Conservation (phyloP, 2,888 invertebrate genomes). For the Brenthis daphne region DNA sequence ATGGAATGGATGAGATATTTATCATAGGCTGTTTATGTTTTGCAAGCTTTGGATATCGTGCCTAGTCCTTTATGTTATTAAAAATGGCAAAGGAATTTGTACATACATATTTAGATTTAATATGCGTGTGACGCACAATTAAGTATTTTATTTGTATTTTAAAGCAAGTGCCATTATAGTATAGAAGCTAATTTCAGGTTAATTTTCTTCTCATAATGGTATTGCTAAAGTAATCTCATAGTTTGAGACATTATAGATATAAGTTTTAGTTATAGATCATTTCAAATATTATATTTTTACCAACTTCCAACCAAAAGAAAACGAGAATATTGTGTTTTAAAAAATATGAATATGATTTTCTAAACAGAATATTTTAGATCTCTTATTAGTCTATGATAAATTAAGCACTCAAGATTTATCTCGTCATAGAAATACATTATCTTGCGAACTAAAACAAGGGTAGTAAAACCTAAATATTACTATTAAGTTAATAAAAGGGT, state of each 20-base stretch:
- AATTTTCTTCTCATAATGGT: slow-evolving; percentile 54
- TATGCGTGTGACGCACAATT: slow-evolving; percentile 64
- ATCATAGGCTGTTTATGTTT: slow-evolving; percentile 26
- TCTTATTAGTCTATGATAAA: neutral
- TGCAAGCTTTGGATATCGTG: slow-evolving; percentile 4
- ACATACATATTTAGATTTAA: slow-evolving; percentile 55
- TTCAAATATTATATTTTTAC: slow-evolving; percentile 3
- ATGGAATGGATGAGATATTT: slow-evolving; percentile 43
- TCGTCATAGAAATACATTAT: no score
- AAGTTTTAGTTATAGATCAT: slow-evolving; percentile 30
- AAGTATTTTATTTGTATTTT: slow-evolving; percentile 52
- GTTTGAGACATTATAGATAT: slow-evolving; percentile 32
- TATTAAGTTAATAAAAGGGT: slow-evolving; percentile 6
- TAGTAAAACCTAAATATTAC: neutral
- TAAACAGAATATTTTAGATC: slow-evolving; percentile 20
- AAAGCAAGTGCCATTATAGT: slow-evolving; percentile 63
- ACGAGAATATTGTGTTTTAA: neutral
- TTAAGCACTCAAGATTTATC: no score
- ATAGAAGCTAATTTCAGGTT: slow-evolving; percentile 56
- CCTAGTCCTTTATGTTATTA: slow-evolving; percentile 38
- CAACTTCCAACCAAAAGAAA: no score
- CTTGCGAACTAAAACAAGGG: neutral
- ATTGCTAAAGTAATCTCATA: slow-evolving; percentile 45
- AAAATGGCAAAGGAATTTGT: slow-evolving; percentile 59
- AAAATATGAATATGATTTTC: neutral